phyloP scores from a whole-genome alignment of 2,113 vertebrate species.

The Smithornis capensis region DNA sequence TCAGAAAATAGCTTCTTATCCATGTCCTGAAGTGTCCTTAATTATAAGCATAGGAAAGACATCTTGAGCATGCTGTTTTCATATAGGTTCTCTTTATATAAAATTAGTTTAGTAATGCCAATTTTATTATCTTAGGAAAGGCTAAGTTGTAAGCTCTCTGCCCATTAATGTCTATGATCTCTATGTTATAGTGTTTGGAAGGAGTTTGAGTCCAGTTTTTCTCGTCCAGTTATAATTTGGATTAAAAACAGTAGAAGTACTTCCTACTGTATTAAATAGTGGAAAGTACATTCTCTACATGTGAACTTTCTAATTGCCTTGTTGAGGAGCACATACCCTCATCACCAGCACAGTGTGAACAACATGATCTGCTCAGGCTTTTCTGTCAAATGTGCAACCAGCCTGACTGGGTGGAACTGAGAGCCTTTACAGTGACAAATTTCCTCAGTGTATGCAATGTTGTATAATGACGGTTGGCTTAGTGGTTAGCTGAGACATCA shows the following conservation, averaged over 20 bases:
- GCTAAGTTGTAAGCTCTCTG: background rate
- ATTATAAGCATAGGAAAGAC: background rate
- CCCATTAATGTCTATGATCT: background rate
- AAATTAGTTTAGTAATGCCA: rapidly evolving
- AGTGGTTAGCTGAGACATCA: background rate
- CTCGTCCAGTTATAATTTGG: background rate
- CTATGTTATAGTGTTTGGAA: background rate
- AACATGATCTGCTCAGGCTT: background rate
- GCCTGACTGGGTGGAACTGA: background rate
- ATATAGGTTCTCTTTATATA: background rate
- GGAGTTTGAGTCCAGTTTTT: background rate
- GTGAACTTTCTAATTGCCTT: background rate
- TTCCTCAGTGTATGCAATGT: background rate
- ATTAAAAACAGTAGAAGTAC: background rate
- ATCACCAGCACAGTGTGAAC: background rate
- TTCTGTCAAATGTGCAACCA: background rate
- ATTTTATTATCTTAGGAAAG: background rate
- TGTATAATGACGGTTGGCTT: background rate
- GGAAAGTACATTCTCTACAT: background rate
- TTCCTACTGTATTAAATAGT: background rate
- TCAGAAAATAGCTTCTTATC: constrained; percentile 27
- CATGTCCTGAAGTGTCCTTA: background rate
- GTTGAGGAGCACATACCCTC: background rate
- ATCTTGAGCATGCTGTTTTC: background rate
- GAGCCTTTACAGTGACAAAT: background rate